Evolutionary conservation across 1,140 invertebrate species (phyloP).

Genomic region (Euglossa dilemma): DNA sequence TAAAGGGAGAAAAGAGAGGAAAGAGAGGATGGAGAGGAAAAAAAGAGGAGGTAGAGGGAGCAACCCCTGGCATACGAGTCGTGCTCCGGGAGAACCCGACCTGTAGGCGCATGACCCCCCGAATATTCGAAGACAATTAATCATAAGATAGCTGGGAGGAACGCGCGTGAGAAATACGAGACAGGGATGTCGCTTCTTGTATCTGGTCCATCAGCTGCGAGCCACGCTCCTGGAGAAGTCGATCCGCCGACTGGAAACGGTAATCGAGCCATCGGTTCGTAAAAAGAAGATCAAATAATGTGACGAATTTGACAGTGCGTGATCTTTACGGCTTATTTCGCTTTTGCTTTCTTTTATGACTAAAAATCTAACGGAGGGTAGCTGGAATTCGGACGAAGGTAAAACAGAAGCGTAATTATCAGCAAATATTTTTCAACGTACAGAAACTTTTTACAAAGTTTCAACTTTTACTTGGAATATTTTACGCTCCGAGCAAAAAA

Average conservation of each 20-base stretch:
- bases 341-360: too few relatives aligned
- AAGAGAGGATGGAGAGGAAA: neutral
- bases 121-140: slow-evolving; percentile 73
- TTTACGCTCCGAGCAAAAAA: too few relatives aligned
- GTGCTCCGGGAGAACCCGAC: slow-evolving; percentile 35
- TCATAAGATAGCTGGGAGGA: slow-evolving; percentile 73
- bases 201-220: slow-evolving; percentile 56
- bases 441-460: too few relatives aligned
- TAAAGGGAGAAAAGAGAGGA: slow-evolving; percentile 35
- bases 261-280: neutral
- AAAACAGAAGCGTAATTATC: too few relatives aligned
- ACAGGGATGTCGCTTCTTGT: slow-evolving; percentile 69
- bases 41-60: slow-evolving; percentile 43
- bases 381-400: too few relatives aligned
- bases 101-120: slow-evolving; percentile 50
- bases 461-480: too few relatives aligned
- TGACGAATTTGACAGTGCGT: neutral
- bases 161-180: slow-evolving; percentile 78
- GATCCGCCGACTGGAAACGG: neutral
- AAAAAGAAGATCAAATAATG: neutral
- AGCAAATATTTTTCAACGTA: too few relatives aligned
- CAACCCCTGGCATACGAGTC: slow-evolving; percentile 57
- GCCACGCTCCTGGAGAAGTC: neutral
- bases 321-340: neutral
- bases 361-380: too few relatives aligned